Conservation (phyloP, 1,140 invertebrate genomes). For the Formica exsecta region DNA sequence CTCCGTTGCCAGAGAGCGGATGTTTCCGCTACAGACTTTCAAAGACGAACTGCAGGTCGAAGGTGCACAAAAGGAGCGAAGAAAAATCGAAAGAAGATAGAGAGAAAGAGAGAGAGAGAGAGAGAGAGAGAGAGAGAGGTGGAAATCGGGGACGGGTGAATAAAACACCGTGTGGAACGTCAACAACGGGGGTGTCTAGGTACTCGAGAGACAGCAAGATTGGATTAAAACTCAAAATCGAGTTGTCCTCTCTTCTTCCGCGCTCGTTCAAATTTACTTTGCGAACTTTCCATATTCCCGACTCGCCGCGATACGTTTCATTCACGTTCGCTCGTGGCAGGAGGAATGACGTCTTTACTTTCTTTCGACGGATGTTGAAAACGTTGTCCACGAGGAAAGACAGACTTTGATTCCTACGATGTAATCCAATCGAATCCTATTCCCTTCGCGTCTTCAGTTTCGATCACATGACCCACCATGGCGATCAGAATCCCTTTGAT, state of each 20-base stretch:
- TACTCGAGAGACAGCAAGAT: constrained; percentile 64
- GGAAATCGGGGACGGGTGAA: constrained; percentile 44
- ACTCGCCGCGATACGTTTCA: constrained; percentile 60
- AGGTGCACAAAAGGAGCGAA: background rate
- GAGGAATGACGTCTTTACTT: constrained; percentile 31
- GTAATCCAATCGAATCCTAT: constrained; percentile 35
- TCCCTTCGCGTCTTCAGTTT: background rate
- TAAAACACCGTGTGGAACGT: constrained; percentile 63
- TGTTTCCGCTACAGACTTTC: constrained; percentile 51
- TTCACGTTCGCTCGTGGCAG: constrained; percentile 1
- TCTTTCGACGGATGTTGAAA: constrained; percentile 4
- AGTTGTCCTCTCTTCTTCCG: constrained; percentile 77
- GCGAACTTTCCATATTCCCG: constrained; percentile 79
- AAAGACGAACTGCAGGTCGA: constrained; percentile 38
- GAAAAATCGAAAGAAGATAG: constrained; percentile 10
- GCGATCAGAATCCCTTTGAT: constrained; percentile 50
- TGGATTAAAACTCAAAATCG: constrained; percentile 85
- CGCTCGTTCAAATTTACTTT: constrained; percentile 81
- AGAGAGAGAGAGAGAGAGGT: constrained; percentile 19
- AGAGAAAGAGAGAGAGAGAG: constrained; percentile 54
- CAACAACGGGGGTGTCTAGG: constrained; percentile 66
- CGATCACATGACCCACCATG: constrained; percentile 39
- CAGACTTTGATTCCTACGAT: background rate
- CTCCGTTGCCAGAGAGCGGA: constrained; percentile 13
- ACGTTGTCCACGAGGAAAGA: constrained; percentile 4